Base-by-base conservation (phyloP, 1,140 invertebrate species). In the Lysiphlebus fabarum region DNA sequence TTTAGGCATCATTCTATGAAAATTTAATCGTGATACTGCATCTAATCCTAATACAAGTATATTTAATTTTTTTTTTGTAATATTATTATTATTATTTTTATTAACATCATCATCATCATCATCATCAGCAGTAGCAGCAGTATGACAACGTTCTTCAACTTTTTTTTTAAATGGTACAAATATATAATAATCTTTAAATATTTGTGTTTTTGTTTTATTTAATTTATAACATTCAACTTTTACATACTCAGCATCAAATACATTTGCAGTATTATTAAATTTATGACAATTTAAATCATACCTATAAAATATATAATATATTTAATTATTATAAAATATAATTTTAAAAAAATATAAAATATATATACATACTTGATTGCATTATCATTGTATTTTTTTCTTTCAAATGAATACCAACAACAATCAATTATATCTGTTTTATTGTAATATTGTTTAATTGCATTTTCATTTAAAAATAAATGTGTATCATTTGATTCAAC, bases 21-120 rank as follows among this genome's bases (percentile, higher is more conserved):
- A 88, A 76, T 95, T 94, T 50, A 94, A 79, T 48, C 91, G 82
- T 0, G 93, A 96, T 2, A 95, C 84, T 1, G 90, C 88, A 71
- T 95, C 93, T 11, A 96, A 82, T 0, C 93, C 93, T n/a, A 95
- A 71, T 9, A 96, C 79, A 26, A 95, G 79, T 0, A 96, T 82
- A 63, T 85, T 89, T 8, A 83, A 72, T 47, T 66, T 51, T 71
- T 61, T 49, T 65, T 58, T 6, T 42, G 58, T 45, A 62, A 60
- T 26, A 40, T n/a, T n/a, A n/a, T 26, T 4, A 26, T 26, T 26
- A 26, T 26, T 26, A n/a, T n/a, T n/a, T n/a, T n/a, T n/a, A n/a
- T n/a, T n/a, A n/a, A n/a, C n/a, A n/a, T n/a, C n/a, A n/a, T n/a
- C n/a, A n/a, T n/a, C n/a, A n/a, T n/a, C n/a, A n/a, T n/a, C n/a